Percentiles rank a stretch among this genome's conserved stretches.
Conservation (phyloP, 2,113 vertebrate genomes). For the Boulengeromyrus knoepffleri region DNA sequence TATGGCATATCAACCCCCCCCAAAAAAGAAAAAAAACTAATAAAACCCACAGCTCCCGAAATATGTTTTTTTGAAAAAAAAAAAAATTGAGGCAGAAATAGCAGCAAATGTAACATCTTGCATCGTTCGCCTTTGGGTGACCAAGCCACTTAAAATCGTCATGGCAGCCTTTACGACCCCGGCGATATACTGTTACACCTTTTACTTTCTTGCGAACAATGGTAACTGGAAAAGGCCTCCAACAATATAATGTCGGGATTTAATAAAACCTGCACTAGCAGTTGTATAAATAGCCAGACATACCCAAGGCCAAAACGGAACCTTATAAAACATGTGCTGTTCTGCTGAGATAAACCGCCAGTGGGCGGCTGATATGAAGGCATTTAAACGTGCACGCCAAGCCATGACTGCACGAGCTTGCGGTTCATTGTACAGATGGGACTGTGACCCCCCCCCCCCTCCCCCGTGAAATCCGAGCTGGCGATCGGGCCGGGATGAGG, state of each 20-base stretch:
- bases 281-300: background rate
- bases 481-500: conserved; percentile 26
- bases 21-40: background rate
- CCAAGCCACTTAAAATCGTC: background rate
- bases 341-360: background rate
- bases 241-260: background rate
- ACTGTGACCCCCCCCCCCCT: background rate
- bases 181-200: background rate
- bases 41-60: background rate
- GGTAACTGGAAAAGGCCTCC: background rate
- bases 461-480: conserved; percentile 42
- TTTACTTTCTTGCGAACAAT: background rate
- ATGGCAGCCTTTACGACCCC: background rate
- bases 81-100: background rate
- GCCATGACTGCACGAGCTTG: background rate
- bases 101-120: background rate
- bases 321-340: background rate
- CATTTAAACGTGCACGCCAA: background rate
- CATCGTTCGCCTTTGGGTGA: background rate
- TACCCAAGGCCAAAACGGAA: background rate
- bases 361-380: background rate
- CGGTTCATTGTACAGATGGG: background rate
- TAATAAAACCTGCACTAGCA: background rate
- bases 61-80: background rate
- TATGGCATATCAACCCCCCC: background rate